Evolutionary conservation across 2,797 vertebrate genomes (phyloP).

Genomic region (Centropyge bicolor): DNA sequence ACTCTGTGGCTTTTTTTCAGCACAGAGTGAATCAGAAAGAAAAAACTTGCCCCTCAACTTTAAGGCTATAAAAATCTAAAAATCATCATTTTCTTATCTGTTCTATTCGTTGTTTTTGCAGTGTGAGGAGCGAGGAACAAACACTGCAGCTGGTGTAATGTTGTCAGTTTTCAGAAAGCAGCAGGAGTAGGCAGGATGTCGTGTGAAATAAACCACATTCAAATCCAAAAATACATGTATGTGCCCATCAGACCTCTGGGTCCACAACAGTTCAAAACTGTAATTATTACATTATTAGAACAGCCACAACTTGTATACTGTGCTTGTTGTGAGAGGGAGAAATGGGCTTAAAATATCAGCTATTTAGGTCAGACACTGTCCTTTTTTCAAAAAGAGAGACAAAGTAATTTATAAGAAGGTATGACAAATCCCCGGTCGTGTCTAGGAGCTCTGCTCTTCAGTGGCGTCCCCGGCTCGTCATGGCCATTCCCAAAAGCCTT

Average conservation of each 20-base stretch:
- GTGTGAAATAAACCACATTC: background rate
- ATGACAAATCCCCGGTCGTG: conserved; percentile 41
- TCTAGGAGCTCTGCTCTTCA: conserved; percentile 51
- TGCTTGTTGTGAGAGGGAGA: background rate
- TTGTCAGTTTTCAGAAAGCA: background rate
- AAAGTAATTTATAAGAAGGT: conserved; percentile 34
- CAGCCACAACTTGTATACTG: background rate
- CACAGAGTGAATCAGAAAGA: background rate
- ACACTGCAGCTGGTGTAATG: background rate
- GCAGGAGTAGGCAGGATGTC: background rate
- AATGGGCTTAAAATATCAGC: conserved; percentile 5
- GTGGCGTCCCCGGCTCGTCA: conserved; percentile 57
- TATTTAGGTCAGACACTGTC: conserved; percentile 58
- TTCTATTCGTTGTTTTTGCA: background rate
- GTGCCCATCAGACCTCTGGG: background rate
- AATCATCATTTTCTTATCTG: too few species aligned
- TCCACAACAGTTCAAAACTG: background rate
- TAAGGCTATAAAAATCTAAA: background rate
- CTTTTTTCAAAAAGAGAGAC: conserved; percentile 16
- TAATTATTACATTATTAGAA: background rate
- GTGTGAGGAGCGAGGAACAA: background rate
- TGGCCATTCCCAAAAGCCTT: conserved; percentile 67
- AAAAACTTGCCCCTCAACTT: background rate
- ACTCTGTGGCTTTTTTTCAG: background rate
- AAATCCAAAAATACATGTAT: background rate